Conservation (phyloP, 2,888 invertebrate genomes). For the Phengaris arion region DNA sequence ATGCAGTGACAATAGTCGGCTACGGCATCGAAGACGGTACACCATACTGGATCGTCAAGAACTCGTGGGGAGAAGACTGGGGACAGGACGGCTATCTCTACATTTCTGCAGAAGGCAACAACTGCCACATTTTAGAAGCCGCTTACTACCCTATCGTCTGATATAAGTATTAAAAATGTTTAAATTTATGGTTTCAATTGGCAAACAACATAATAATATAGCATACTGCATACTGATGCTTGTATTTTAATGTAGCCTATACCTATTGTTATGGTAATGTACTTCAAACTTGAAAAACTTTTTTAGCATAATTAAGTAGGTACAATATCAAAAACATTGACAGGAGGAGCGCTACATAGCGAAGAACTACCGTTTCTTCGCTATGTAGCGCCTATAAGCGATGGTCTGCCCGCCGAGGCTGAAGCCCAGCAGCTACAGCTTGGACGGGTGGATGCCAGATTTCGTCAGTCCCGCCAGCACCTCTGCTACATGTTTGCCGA, state of each 20-base stretch:
- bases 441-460: slow-evolving; percentile 58
- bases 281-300: no score
- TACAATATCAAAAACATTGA: no score
- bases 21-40: slow-evolving; percentile 50
- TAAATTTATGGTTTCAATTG: no score
- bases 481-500: slow-evolving; percentile 67
- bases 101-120: slow-evolving; percentile 46
- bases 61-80: slow-evolving; percentile 56
- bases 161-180: not conserved
- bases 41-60: slow-evolving; percentile 57
- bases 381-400: slow-evolving; percentile 65
- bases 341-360: no score
- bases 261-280: no score
- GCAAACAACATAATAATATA: no score
- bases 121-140: slow-evolving; percentile 45
- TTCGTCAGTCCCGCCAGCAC: slow-evolving; percentile 57
- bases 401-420: slow-evolving; percentile 69
- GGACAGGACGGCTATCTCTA: slow-evolving; percentile 54
- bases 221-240: no score
- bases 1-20: slow-evolving; percentile 51
- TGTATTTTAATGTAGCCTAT: no score
- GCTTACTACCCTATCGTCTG: slow-evolving; percentile 44
- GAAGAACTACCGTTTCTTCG: no score
- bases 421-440: slow-evolving; percentile 65
- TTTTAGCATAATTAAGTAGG: no score